A percentile compares a stretch with the other conserved stretches of the same genome.
phyloP scores from a whole-genome alignment of 2,113 vertebrate genomes.

The Syngnathus floridae region DNA sequence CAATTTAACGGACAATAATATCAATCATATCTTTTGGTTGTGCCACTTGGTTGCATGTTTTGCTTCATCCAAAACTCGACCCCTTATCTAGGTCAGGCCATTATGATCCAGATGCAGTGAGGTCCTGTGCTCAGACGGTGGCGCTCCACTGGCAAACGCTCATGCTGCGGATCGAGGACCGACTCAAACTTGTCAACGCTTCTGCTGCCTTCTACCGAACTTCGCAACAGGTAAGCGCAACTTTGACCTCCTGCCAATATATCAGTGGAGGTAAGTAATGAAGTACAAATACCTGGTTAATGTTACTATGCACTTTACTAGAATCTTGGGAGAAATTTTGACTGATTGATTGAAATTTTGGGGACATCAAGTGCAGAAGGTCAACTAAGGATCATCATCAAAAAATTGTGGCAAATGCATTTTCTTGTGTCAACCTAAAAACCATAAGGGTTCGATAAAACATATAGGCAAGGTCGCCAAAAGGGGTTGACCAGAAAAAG shows the following conservation, averaged over 20 bases:
- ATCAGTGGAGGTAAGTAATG: background rate
- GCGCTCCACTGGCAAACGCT: conserved; percentile 97
- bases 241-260: background rate
- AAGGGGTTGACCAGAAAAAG: too few relatives aligned
- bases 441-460: too few relatives aligned
- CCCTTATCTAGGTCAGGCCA: conserved; percentile 78
- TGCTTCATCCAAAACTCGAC: background rate
- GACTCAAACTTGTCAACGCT: conserved; percentile 95
- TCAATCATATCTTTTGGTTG: too few relatives aligned
- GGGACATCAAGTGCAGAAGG: background rate
- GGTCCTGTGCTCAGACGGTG: conserved; percentile 93
- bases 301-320: background rate
- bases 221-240: conserved; percentile 85
- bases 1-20: background rate
- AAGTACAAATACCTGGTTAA: background rate
- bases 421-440: too few relatives aligned
- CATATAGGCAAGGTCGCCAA: too few relatives aligned
- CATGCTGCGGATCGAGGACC: conserved; percentile 97
- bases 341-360: background rate
- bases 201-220: conserved; percentile 98
- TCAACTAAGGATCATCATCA: too few relatives aligned
- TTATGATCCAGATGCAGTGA: conserved; percentile 89
- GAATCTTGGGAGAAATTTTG: background rate
- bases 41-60: background rate
- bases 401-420: too few relatives aligned